Conservation (phyloP, 1,140 invertebrate species). For the Drosophila pachea region DNA sequence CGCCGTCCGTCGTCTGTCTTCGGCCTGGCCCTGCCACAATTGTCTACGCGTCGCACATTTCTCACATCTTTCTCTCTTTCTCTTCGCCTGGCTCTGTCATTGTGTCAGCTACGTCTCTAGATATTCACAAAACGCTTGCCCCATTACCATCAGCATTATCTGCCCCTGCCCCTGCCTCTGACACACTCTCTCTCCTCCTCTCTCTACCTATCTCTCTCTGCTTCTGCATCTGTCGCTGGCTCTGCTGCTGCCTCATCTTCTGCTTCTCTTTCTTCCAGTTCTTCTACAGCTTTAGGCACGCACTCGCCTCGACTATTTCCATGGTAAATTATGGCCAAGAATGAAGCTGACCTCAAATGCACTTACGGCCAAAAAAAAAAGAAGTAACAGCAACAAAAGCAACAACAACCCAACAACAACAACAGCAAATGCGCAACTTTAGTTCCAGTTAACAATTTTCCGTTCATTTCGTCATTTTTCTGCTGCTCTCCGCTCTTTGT, state of each 20-base stretch:
- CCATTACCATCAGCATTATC: conserved; percentile 46
- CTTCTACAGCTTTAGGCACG: conserved; percentile 33
- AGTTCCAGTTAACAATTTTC: conserved; percentile 17
- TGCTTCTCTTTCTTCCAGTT: not conserved
- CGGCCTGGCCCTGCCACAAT: conserved; percentile 15
- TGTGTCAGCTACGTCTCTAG: conserved; percentile 23
- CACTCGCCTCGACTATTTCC: conserved; percentile 44
- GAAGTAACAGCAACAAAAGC: conserved; percentile 10
- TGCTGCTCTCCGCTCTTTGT: conserved; percentile 11
- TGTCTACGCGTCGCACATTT: conserved; percentile 39
- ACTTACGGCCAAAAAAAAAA: conserved; percentile 24
- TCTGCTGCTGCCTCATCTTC: conserved; percentile 3
- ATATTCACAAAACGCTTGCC: conserved; percentile 50
- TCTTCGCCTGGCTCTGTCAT: conserved; percentile 11
- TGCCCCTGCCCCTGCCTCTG: not conserved
- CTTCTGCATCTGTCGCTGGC: not conserved
- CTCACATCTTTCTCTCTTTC: conserved; percentile 31
- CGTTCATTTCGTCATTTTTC: conserved; percentile 20
- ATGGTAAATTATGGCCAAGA: conserved; percentile 56
- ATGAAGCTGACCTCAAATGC: conserved; percentile 53
- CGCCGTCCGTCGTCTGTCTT: not conserved
- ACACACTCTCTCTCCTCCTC: not conserved
- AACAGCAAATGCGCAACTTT: conserved; percentile 11
- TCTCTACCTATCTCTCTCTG: not conserved
- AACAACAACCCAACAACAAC: not conserved